A percentile compares a stretch with the other conserved stretches of the same genome.
phyloP scores from a whole-genome alignment of 2,888 invertebrate genomes.

The Alsophila aescularia region DNA sequence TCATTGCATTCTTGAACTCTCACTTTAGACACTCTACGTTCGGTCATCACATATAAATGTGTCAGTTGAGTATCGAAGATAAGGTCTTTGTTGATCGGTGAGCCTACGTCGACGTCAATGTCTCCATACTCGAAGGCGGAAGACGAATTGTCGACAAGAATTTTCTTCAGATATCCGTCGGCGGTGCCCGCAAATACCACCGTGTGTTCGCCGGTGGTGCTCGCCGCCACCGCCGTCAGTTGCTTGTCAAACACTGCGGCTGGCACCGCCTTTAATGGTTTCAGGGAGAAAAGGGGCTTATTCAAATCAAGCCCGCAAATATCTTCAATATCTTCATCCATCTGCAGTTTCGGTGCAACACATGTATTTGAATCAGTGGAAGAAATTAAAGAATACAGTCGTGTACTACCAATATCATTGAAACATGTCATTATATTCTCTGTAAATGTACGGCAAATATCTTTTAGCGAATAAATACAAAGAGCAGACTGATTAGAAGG shows the following conservation, averaged over 20 bases:
- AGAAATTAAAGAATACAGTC: slow-evolving; percentile 96
- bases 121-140: slow-evolving; percentile 96
- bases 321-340: slow-evolving; percentile 96
- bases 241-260: slow-evolving; percentile 92
- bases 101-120: slow-evolving; percentile 92
- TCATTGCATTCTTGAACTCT: slow-evolving; percentile 97
- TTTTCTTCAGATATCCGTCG: slow-evolving; percentile 96
- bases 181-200: slow-evolving; percentile 98
- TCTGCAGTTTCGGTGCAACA: slow-evolving; percentile 94
- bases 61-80: slow-evolving; percentile 95
- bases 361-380: slow-evolving; percentile 95
- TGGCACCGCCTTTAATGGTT: slow-evolving; percentile 93
- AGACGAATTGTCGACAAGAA: slow-evolving; percentile 94
- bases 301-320: slow-evolving; percentile 98
- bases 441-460: slow-evolving; percentile 96
- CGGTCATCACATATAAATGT: slow-evolving; percentile 97
- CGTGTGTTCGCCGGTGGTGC: slow-evolving; percentile 97
- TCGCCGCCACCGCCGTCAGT: slow-evolving; percentile 96
- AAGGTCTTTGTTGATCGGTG: slow-evolving; percentile 94
- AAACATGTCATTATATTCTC: slow-evolving; percentile 98
- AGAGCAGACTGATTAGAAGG: slow-evolving; percentile 91
- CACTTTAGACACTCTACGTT: slow-evolving; percentile 95
- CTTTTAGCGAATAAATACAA: slow-evolving; percentile 97
- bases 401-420: slow-evolving; percentile 92
- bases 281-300: slow-evolving; percentile 96